Percentiles rank a stretch among this genome's conserved stretches.
These are phyloP conservation scores for Spheniscus humboldti DNA, from an alignment of 2,797 vertebrate genomes.

Conservation along the genomic window DNA sequence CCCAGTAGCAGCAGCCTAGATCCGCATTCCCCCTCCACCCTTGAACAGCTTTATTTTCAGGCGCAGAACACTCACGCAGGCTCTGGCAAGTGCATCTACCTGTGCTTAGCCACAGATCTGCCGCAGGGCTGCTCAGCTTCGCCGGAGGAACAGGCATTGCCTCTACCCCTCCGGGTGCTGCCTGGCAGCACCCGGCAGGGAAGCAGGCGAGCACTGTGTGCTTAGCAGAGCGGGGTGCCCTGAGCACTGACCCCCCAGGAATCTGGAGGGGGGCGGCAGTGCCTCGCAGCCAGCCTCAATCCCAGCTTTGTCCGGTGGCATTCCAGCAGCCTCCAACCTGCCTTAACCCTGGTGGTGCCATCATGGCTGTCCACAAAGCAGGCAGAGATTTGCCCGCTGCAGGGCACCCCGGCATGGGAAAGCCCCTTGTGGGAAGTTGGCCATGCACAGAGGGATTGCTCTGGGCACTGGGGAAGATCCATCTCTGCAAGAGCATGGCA, in stretches of 20 bases:
- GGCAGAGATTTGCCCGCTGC: neutral
- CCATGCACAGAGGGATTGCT: neutral
- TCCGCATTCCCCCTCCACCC: neutral
- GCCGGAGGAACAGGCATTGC: neutral
- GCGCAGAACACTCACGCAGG: neutral
- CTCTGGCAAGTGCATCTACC: neutral
- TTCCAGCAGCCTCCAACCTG: conserved; percentile 63
- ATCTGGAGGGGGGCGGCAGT: conserved; percentile 71
- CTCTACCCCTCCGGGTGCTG: neutral
- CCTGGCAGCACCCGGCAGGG: neutral
- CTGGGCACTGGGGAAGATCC: rapidly evolving
- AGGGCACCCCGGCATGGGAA: rapidly evolving
- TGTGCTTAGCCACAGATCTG: neutral
- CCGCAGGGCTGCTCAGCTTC: neutral
- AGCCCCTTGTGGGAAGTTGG: neutral
- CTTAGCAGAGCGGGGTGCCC: conserved; percentile 2
- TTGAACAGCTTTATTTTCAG: neutral
- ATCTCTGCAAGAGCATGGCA: neutral
- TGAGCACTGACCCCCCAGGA: conserved; percentile 74
- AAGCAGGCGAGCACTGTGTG: neutral
- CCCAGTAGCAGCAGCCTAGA: neutral
- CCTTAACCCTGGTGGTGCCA: neutral
- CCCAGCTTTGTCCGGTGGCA: conserved; percentile 72
- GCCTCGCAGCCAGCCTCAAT: conserved; percentile 62
- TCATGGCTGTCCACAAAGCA: neutral